These are phyloP conservation scores for Clarias pachynema DNA, from an alignment of 2,797 vertebrate species.

Conservation along the genomic window DNA sequence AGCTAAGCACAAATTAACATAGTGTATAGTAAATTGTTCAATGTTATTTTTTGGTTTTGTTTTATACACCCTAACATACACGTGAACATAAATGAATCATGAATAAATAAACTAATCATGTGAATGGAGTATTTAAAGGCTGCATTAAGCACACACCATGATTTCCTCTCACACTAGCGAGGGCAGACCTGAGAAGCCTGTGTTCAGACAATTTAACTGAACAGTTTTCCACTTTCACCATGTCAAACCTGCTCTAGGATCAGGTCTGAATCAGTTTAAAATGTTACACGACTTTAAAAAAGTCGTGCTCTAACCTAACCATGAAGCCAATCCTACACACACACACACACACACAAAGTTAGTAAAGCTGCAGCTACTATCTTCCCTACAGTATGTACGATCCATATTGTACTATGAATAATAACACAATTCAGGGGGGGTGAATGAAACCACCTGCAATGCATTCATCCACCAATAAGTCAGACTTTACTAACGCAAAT, in stretches of 20 bases:
- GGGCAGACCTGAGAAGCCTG: not conserved
- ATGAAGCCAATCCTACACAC: not conserved
- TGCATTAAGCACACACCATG: conserved; percentile 5
- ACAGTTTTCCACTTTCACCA: not conserved
- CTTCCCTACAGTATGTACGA: not conserved
- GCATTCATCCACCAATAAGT: not conserved
- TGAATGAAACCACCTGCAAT: not conserved
- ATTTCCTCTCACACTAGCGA: not conserved
- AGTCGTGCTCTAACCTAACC: not conserved
- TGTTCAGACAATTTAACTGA: not conserved
- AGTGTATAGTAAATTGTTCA: not conserved
- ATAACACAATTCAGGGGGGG: too few species aligned
- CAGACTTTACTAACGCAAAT: not conserved
- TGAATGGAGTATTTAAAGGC: not conserved
- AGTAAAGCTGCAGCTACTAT: not conserved
- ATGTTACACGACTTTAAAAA: not conserved
- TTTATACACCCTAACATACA: too few species aligned
- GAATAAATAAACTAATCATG: not conserved
- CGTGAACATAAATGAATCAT: not conserved
- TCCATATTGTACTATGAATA: not conserved
- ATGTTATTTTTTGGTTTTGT: too few species aligned
- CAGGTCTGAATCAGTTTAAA: not conserved
- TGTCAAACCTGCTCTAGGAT: not conserved
- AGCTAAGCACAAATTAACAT: not conserved
- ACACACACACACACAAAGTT: conserved; percentile 14